These are phyloP conservation scores for Heliconius hewitsoni DNA, from an alignment of 1,140 invertebrate species.

Conservation along the genomic window DNA sequence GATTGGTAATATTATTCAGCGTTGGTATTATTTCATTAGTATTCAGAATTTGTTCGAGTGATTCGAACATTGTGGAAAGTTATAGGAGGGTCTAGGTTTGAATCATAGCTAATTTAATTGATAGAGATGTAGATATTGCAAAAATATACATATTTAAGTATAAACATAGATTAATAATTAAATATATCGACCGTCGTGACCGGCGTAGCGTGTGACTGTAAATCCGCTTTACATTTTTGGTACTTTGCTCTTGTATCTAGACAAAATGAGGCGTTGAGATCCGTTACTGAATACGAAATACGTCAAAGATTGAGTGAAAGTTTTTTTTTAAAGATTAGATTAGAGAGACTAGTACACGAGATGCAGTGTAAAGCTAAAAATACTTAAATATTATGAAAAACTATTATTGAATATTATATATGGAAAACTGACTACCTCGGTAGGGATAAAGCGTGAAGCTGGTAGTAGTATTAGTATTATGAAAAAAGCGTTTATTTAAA, in stretches of 20 bases:
- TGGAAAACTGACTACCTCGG: no score
- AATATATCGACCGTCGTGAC: no score
- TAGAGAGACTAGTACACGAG: no score
- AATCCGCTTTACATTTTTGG: not conserved
- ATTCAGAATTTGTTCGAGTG: slow-evolving; percentile 9
- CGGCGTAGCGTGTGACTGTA: no score
- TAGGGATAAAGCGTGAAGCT: no score
- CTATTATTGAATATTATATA: no score
- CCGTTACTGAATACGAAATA: not conserved
- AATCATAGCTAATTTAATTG: not conserved
- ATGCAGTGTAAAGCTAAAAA: not conserved
- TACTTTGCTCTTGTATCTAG: not conserved
- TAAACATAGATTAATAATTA: no score
- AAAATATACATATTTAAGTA: no score
- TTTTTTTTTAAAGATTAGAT: no score
- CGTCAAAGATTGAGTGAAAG: not conserved
- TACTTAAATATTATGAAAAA: no score
- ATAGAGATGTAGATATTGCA: not conserved
- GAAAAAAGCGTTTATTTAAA: no score
- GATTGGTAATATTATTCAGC: slow-evolving; percentile 7
- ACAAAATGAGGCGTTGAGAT: not conserved
- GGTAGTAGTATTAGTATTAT: no score
- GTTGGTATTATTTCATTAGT: slow-evolving; percentile 4
- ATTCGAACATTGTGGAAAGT: not conserved
- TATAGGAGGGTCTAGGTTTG: not conserved